phyloP scores from a whole-genome alignment of 2,113 vertebrate species.

The Aplodontia rufa region DNA sequence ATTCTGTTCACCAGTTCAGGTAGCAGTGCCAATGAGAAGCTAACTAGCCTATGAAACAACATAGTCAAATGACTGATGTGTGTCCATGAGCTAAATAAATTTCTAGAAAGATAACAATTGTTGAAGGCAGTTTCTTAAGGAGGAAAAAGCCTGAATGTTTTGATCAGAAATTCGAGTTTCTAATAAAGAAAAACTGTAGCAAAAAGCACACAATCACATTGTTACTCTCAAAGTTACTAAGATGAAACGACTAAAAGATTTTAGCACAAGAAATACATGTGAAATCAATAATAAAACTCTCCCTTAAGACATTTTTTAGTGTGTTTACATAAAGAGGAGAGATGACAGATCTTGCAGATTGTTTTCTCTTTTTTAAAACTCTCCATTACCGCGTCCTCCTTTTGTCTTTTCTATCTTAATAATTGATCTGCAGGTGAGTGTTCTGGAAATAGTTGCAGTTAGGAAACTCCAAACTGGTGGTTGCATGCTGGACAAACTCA shows the following conservation, averaged over 20 bases:
- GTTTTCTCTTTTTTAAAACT: constrained; percentile 24
- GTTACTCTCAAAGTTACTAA: background rate
- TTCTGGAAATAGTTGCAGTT: background rate
- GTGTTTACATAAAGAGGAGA: background rate
- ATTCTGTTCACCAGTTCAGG: background rate
- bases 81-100: background rate
- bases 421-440: background rate
- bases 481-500: background rate
- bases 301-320: background rate
- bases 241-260: background rate
- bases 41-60: background rate
- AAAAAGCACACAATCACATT: background rate
- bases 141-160: background rate
- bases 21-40: background rate
- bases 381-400: background rate
- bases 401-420: background rate
- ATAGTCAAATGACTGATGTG: background rate
- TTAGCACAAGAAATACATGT: background rate
- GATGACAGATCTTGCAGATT: background rate
- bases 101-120: background rate
- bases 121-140: background rate
- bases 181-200: background rate
- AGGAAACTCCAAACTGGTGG: background rate
- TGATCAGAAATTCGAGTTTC: background rate
- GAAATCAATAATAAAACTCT: background rate